Percentiles rank a stretch among this genome's conserved stretches.
These are phyloP conservation scores for Hipposideros armiger DNA, from an alignment of 2,113 vertebrate genomes.

Conservation along the genomic window DNA sequence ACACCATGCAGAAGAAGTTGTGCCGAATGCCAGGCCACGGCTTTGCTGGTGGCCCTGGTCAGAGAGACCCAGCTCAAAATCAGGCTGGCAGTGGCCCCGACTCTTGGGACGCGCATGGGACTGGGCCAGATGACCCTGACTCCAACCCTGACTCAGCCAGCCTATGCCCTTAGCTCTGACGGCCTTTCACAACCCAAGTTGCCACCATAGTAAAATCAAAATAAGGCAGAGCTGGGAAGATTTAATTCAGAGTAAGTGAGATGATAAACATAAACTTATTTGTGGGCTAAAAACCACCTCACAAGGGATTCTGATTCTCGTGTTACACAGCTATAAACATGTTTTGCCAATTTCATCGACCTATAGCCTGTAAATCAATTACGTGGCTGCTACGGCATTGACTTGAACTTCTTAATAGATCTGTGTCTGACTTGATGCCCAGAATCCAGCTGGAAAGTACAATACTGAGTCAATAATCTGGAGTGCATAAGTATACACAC, in stretches of 20 bases:
- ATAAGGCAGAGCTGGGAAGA: not conserved
- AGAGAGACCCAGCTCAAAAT: not conserved
- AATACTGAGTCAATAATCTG: not conserved
- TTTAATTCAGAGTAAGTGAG: not conserved
- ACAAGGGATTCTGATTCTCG: not conserved
- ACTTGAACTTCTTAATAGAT: not conserved
- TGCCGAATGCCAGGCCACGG: not conserved
- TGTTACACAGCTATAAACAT: not conserved
- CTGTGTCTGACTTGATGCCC: not conserved
- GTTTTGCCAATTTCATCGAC: not conserved
- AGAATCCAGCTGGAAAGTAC: not conserved
- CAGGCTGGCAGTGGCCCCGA: accelerated
- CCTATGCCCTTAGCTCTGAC: not conserved
- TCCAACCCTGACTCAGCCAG: not conserved
- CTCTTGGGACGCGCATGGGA: accelerated
- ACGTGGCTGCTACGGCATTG: not conserved
- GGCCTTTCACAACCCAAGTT: not conserved
- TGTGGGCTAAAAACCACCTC: not conserved
- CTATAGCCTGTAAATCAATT: not conserved
- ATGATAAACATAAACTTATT: not conserved
- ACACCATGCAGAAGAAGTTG: not conserved
- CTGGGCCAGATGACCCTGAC: not conserved
- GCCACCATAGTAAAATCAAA: not conserved
- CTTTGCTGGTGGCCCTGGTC: not conserved
- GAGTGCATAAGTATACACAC: not conserved